Evolutionary conservation across 1,140 invertebrate genomes (phyloP).

Genomic region (Tetragnatha versicolor): DNA sequence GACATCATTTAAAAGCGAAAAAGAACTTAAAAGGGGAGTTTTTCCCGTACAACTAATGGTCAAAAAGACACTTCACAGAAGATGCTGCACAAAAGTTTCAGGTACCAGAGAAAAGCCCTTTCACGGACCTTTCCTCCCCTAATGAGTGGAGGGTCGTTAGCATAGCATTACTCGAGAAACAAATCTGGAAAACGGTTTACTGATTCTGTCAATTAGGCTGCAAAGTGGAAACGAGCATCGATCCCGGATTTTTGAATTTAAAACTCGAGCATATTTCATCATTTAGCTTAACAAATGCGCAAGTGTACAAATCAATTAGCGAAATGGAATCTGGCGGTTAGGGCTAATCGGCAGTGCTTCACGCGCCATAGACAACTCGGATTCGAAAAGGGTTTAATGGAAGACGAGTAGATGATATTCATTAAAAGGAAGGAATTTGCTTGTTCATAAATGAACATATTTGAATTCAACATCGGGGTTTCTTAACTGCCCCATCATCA

Average conservation of each 20-base stretch:
- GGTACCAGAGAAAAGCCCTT: neutral
- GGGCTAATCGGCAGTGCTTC: constrained; percentile 5
- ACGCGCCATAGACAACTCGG: constrained; percentile 1
- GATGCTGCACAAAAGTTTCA: too few relatives aligned
- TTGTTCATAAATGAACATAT: too few relatives aligned
- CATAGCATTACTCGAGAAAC: constrained; percentile 13
- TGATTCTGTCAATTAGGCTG: constrained; percentile 7
- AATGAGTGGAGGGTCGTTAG: constrained; percentile 9
- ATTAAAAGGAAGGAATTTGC: too few relatives aligned
- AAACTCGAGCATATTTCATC: constrained; percentile 13
- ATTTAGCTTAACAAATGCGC: constrained; percentile 7
- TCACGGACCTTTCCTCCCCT: constrained; percentile 1
- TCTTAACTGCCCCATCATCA: too few relatives aligned
- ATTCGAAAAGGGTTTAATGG: neutral
- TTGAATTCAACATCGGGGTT: too few relatives aligned
- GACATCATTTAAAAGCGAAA: too few relatives aligned
- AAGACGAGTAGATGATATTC: neutral
- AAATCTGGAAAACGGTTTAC: constrained; percentile 26
- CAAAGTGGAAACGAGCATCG: neutral
- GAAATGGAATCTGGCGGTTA: constrained; percentile 14
- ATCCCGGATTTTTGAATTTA: constrained; percentile 1
- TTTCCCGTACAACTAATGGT: too few relatives aligned
- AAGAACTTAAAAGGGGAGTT: too few relatives aligned
- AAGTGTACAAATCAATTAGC: constrained; percentile 13
- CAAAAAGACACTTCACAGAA: too few relatives aligned